phyloP scores from a whole-genome alignment of 2,888 invertebrate species.

The Tinea semifulvella region DNA sequence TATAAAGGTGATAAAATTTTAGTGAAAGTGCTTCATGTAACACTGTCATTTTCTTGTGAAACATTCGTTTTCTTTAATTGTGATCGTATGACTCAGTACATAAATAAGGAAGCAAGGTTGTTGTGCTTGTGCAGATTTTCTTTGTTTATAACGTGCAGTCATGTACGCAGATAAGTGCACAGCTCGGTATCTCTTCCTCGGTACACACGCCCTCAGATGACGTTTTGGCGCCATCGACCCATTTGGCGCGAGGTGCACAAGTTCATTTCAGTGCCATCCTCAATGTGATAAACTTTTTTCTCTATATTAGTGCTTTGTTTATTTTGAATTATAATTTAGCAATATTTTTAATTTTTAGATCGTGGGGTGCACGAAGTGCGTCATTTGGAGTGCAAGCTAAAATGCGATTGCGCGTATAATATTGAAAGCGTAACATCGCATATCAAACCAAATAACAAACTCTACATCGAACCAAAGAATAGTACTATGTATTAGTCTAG shows the following conservation, averaged over 20 bases:
- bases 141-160: constrained; percentile 26
- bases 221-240: constrained; percentile 67
- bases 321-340: background rate
- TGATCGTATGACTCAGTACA: constrained; percentile 36
- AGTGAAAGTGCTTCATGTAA: constrained; percentile 68
- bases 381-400: constrained; percentile 57
- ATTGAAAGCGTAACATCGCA: constrained; percentile 36
- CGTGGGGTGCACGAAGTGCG: constrained; percentile 56
- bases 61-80: constrained; percentile 35
- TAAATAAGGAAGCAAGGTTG: constrained; percentile 29
- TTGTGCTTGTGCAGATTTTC: constrained; percentile 24
- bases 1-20: background rate
- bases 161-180: constrained; percentile 6
- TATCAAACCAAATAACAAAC: constrained; percentile 31
- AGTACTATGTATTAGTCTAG: constrained; percentile 50
- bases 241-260: constrained; percentile 38
- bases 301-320: background rate
- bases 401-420: constrained; percentile 57
- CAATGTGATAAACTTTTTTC: background rate
- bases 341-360: constrained; percentile 43
- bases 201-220: constrained; percentile 29
- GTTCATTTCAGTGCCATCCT: constrained; percentile 6
- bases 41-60: constrained; percentile 60
- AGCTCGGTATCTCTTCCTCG: background rate
- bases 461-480: constrained; percentile 59